Evolutionary conservation across 2,888 invertebrate species (phyloP).

Genomic region (Thysanoteuthis rhombus): DNA sequence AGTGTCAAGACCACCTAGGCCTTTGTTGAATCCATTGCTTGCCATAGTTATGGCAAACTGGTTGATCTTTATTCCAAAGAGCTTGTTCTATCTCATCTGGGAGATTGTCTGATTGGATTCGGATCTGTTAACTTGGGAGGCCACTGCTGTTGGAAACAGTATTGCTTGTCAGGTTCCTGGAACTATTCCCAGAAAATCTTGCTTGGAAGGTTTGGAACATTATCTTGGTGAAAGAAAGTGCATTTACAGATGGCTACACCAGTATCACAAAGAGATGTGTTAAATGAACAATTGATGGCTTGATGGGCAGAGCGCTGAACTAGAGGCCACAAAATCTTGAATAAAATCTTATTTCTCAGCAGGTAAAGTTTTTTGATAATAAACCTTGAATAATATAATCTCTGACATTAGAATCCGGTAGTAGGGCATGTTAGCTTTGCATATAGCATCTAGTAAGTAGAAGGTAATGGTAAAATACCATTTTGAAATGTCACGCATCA

Average conservation of each 20-base stretch:
- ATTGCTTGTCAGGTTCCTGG: conserved; percentile 12
- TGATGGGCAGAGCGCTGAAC: neutral
- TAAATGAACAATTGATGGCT: neutral
- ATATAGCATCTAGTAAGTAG: neutral
- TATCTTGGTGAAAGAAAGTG: neutral
- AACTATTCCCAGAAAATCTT: neutral
- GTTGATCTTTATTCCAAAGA: conserved; percentile 12
- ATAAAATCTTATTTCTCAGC: neutral
- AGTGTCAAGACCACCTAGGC: conserved; percentile 12
- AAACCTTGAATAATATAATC: neutral
- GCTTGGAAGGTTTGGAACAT: neutral
- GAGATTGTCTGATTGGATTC: neutral
- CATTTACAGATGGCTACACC: neutral
- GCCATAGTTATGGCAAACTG: neutral
- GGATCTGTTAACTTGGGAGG: conserved; percentile 12
- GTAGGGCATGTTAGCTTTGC: neutral
- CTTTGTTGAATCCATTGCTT: neutral
- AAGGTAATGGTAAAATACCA: no score
- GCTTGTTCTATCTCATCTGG: conserved; percentile 12
- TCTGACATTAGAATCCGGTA: neutral
- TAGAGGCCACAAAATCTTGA: neutral
- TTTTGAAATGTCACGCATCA: no score
- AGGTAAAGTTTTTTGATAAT: neutral
- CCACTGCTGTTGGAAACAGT: neutral
- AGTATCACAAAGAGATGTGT: neutral